Base-by-base conservation (phyloP, 2,888 invertebrate species). In the Callimorpha dominula region DNA sequence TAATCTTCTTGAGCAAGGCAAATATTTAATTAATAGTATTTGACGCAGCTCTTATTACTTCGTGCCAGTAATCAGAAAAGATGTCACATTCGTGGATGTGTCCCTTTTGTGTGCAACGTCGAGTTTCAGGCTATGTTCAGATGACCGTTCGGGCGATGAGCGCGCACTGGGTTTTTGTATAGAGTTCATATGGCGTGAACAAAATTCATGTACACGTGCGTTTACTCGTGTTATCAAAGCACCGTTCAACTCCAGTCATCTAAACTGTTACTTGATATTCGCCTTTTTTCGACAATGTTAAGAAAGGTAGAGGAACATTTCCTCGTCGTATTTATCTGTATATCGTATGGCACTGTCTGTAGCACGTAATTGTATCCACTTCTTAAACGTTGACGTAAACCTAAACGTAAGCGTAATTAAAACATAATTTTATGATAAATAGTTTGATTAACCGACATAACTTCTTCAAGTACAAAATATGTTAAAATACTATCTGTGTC, bases 11-110 rank as follows among this genome's bases (percentile, higher is more conserved):
- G 9, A 12, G 42, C 65, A 70, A 57, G 73, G 57, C 73, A 65
- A 70, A 65, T 71, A 50, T 57, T 74, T 70, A 82, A 73, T 77
- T 70, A 73, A 75, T 74, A 54, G 31, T n/a, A 14, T 62, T 72
- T 65, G 71, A 42, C 11, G n/a, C 11, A 43, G 54, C 65, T 65
- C 31, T 54, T 67, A 52, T 65, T 52, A 64, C 42, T 70, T 54
- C 15, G 1, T 63, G n/a, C 40, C 17, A 50, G 60, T 68, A 60
- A 60, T 60, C 49, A 60, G 14, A 4, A 11, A 42, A 57, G 43
- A 68, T 54, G 43, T 68, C 11, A 14, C 49, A 2, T 43, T 68
- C 12, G 57, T 20, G 57, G 57, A n/a, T n/a, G n/a, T n/a, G n/a
- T 57, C 20, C 15, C n/a, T 54, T 54, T 54, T 4, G n/a, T n/a